Conservation (phyloP, 2,113 vertebrate species). For the Cheirogaleus medius region DNA sequence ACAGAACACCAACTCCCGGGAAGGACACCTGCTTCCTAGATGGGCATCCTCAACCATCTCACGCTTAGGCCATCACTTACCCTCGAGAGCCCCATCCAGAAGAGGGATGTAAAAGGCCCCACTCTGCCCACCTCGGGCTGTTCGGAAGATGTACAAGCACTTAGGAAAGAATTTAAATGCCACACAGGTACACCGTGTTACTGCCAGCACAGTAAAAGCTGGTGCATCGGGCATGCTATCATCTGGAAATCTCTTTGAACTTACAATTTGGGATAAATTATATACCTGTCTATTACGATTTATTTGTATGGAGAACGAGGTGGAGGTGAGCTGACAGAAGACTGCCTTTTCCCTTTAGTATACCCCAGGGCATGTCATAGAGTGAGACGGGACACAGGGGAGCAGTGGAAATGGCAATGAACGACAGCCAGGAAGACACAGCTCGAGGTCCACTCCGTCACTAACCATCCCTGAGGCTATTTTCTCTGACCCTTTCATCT, state of each 20-base stretch:
- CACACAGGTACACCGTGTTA: accelerated
- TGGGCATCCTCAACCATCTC: accelerated
- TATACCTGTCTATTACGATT: accelerated
- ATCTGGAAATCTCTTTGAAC: not conserved
- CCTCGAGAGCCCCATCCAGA: not conserved
- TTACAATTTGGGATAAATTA: not conserved
- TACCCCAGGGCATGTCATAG: too few species aligned
- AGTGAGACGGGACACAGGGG: not conserved
- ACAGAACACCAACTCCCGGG: not conserved
- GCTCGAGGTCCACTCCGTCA: not conserved
- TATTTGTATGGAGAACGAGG: not conserved
- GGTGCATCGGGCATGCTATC: accelerated
- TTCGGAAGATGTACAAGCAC: accelerated
- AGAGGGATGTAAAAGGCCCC: accelerated
- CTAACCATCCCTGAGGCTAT: not conserved
- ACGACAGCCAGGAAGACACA: not conserved
- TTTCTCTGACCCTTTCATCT: not conserved
- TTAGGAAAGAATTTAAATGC: not conserved
- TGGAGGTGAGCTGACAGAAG: not conserved
- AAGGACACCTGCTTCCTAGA: not conserved
- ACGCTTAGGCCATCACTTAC: too few species aligned
- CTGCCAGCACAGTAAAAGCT: accelerated
- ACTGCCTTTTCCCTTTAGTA: not conserved
- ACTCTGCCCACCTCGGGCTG: accelerated
- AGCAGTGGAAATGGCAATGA: not conserved